These are phyloP conservation scores for Garrulus glandarius DNA, from an alignment of 2,797 vertebrate species.

Conservation along the genomic window DNA sequence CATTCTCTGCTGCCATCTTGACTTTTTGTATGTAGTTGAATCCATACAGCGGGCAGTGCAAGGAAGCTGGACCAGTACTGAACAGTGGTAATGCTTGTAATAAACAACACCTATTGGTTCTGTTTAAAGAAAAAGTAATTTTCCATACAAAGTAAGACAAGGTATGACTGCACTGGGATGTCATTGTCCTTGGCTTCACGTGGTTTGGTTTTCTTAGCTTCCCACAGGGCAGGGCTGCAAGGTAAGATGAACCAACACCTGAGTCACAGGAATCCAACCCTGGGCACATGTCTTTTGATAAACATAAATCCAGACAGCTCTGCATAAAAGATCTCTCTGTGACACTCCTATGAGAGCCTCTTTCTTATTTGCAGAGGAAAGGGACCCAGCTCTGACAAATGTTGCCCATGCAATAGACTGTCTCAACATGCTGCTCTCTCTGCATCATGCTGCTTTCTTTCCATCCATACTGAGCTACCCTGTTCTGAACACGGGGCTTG, in stretches of 20 bases:
- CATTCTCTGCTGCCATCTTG: not conserved
- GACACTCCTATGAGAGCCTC: not conserved
- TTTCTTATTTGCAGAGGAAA: not conserved
- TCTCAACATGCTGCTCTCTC: not conserved
- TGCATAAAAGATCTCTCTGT: not conserved
- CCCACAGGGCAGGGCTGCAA: not conserved
- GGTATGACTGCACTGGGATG: not conserved
- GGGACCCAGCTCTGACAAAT: not conserved
- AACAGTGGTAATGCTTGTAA: not conserved
- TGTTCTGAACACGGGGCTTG: not conserved
- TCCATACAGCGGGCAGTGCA: not conserved
- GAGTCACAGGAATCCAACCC: not conserved
- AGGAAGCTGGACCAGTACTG: not conserved
- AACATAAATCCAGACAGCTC: not conserved
- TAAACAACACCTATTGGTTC: not conserved
- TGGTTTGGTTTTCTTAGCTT: not conserved
- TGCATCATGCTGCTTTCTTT: not conserved
- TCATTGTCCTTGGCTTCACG: not conserved
- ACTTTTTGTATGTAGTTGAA: not conserved
- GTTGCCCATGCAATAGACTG: rapidly evolving
- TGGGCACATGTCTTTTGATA: not conserved
- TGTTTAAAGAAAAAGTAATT: not conserved
- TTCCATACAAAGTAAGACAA: not conserved
- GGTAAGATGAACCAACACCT: not conserved
- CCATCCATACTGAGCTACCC: not conserved